Base-by-base conservation (phyloP, 2,797 vertebrate genomes). In the Potorous gilbertii region DNA sequence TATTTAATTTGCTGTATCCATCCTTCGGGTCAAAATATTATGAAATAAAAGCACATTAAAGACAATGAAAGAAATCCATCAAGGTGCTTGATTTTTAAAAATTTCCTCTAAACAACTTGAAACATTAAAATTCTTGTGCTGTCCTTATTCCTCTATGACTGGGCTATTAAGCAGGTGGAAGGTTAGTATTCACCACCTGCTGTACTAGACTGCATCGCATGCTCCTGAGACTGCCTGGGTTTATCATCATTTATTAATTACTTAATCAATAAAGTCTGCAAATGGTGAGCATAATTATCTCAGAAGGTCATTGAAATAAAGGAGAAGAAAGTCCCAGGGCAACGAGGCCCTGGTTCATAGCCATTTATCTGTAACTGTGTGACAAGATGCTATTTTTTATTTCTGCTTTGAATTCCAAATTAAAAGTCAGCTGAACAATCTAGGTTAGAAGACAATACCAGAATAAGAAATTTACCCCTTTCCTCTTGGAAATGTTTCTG, bases 191-290 rank as follows among this genome's bases (percentile, higher is more conserved):
- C 95, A 90, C 24, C 1, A 52, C 94, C 91, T 94, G 96, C 54
- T 95, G 92, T 96, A 11, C 28, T 95, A 59, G 54, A 1, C 56
- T 66, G 50, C 24, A 50, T 95, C 92, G 28, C 62, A 90, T 90
- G n/a, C 40, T 91, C 94, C 92, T 96, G 57, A 6, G 91, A 91
- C 54, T 92, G n/a, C 54, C 92, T 16, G 50, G 74, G 54, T 62
- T 96, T 97, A 95, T 95, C 96, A 97, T 96, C 8, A 96, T 95
- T 94, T 97, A 98, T 98, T 96, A 97, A 97, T 98, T 98, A 92
- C 95, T 97, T 98, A 97, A 98, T 98, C 95, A 97, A 29, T 97
- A 94, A 97, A 95, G 96, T 97, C 95, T 97, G 96, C 97, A 97
- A 96, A 92, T 98, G 92, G 29, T 93, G 55, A 50, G 90, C 24